Evolutionary conservation across 2,113 vertebrate genomes (phyloP).

Genomic region (Pelodiscus sinensis): DNA sequence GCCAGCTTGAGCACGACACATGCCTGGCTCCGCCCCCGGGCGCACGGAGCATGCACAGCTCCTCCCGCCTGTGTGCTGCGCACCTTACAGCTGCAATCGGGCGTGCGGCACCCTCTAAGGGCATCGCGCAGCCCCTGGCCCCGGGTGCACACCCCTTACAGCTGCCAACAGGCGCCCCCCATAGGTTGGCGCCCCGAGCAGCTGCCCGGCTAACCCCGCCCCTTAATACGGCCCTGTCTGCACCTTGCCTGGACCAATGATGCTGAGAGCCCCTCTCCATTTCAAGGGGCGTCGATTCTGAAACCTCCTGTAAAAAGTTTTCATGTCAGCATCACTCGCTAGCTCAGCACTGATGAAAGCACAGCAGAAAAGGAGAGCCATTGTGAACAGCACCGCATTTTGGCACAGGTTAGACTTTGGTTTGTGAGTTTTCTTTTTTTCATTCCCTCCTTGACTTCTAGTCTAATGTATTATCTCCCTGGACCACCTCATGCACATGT

Average conservation of each 20-base stretch:
- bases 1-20: too few species aligned
- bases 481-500: neutral
- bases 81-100: too few species aligned
- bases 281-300: neutral
- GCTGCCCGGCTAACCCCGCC: too few species aligned
- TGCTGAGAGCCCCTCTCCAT: neutral
- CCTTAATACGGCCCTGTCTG: too few species aligned
- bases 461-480: neutral
- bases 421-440: neutral
- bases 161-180: too few species aligned
- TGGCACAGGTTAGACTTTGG: neutral
- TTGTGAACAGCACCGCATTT: neutral
- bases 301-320: neutral
- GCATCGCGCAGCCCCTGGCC: too few species aligned
- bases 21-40: too few species aligned
- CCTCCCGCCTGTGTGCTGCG: too few species aligned
- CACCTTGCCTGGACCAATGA: neutral
- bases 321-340: neutral
- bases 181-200: too few species aligned
- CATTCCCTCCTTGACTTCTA: neutral
- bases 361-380: neutral
- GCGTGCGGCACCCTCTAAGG: too few species aligned
- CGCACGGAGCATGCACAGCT: too few species aligned
- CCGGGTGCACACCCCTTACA: too few species aligned
- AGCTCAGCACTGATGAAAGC: neutral